These are phyloP conservation scores for Halichoerus grypus DNA, from an alignment of 2,113 vertebrate species.

Conservation along the genomic window DNA sequence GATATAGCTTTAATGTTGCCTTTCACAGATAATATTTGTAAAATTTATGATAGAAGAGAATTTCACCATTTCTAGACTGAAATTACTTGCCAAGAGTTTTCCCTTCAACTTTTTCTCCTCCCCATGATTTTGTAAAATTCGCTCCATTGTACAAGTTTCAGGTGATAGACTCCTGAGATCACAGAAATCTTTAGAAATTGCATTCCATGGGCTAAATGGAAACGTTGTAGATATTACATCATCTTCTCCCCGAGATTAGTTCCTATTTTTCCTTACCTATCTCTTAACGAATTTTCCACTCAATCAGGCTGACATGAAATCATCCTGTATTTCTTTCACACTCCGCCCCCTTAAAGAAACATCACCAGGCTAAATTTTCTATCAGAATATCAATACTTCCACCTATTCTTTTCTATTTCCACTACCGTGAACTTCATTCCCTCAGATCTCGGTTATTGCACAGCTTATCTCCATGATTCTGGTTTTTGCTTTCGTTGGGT, in stretches of 20 bases:
- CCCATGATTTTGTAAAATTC: constrained; percentile 1
- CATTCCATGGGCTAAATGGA: neutral
- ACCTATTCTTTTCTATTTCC: neutral
- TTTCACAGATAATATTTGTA: neutral
- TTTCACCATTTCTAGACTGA: neutral
- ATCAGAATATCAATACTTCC: neutral
- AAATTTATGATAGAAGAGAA: neutral
- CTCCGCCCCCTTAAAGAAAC: neutral
- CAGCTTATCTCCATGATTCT: neutral
- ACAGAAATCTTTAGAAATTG: constrained; percentile 12
- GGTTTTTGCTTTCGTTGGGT: neutral
- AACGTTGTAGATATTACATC: neutral
- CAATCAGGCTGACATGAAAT: neutral
- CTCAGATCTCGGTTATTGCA: neutral
- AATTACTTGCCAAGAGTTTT: neutral
- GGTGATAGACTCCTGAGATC: neutral
- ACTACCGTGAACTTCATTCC: neutral
- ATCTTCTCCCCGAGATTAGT: neutral
- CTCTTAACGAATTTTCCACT: neutral
- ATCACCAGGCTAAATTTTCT: neutral
- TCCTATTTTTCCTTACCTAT: neutral
- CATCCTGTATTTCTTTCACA: neutral
- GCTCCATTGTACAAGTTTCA: neutral
- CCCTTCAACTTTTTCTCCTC: fast-evolving
- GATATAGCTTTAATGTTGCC: neutral